Evolutionary conservation across 2,888 invertebrate genomes (phyloP).

Genomic region (Drosophila setosimentum): DNA sequence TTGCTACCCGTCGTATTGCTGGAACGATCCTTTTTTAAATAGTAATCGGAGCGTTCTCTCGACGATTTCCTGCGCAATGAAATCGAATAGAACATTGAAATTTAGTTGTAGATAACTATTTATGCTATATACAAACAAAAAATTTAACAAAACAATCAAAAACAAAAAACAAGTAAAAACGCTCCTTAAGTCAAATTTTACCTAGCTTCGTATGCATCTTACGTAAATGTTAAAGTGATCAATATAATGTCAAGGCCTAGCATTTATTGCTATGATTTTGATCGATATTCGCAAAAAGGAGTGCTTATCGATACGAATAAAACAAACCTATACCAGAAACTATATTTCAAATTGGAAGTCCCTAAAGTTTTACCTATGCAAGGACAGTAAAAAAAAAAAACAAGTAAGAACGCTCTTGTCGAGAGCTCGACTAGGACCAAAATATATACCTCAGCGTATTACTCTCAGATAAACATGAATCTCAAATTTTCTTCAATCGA

Average conservation of each 20-base stretch:
- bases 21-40: constrained; percentile 76
- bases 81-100: neutral
- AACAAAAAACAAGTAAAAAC: neutral
- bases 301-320: too few relatives aligned
- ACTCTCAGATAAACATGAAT: neutral
- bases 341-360: neutral
- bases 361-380: neutral
- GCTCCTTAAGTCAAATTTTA: neutral
- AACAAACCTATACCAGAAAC: neutral
- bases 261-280: neutral
- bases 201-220: neutral
- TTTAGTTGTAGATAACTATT: neutral
- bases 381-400: neutral
- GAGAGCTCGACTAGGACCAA: neutral
- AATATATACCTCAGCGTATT: neutral
- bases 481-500: neutral
- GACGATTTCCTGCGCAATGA: constrained; percentile 61
- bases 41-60: constrained; percentile 82
- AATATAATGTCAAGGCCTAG: neutral
- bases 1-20: constrained; percentile 58
- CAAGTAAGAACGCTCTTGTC: neutral
- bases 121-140: neutral
- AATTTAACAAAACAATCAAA: neutral
- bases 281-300: neutral
- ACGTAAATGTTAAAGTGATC: neutral